Conservation (phyloP, 2,797 vertebrate genomes). For the Liasis olivaceus region DNA sequence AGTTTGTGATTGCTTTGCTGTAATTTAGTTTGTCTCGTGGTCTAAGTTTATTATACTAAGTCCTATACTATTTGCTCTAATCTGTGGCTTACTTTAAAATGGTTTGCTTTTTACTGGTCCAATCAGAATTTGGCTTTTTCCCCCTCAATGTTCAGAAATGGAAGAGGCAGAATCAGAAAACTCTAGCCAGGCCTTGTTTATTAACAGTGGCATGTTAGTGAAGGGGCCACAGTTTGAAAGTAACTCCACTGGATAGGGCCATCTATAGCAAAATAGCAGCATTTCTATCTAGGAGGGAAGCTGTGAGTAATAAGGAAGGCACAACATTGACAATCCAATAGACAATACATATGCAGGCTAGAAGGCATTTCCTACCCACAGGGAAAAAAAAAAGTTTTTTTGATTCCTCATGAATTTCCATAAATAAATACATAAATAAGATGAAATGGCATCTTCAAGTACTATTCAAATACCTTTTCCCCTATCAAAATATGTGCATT, state of each 20-base stretch:
- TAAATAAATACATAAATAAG: not conserved
- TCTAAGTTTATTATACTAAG: constrained; percentile 53
- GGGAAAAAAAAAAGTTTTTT: not conserved
- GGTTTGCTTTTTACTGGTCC: not conserved
- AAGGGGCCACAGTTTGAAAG: not conserved
- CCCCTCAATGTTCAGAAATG: not conserved
- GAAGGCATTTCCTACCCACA: not conserved
- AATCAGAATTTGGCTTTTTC: not conserved
- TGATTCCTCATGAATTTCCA: not conserved
- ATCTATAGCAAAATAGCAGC: not conserved
- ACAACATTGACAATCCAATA: not conserved
- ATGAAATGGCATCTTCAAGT: not conserved
- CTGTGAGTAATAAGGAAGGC: not conserved
- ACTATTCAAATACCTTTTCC: not conserved
- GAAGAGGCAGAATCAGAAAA: not conserved
- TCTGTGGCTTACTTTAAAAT: constrained; percentile 35
- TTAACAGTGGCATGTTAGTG: not conserved
- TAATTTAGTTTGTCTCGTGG: constrained; percentile 61
- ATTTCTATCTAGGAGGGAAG: not conserved
- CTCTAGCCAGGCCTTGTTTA: not conserved
- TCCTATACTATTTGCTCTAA: constrained; percentile 46
- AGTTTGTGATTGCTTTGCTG: constrained; percentile 62
- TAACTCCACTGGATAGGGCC: not conserved
- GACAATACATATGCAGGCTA: not conserved
- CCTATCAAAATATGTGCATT: not conserved